Percentiles rank a stretch among this genome's conserved stretches.
These are phyloP conservation scores for Chelonia mydas DNA, from an alignment of 2,797 vertebrate genomes.

Conservation along the genomic window DNA sequence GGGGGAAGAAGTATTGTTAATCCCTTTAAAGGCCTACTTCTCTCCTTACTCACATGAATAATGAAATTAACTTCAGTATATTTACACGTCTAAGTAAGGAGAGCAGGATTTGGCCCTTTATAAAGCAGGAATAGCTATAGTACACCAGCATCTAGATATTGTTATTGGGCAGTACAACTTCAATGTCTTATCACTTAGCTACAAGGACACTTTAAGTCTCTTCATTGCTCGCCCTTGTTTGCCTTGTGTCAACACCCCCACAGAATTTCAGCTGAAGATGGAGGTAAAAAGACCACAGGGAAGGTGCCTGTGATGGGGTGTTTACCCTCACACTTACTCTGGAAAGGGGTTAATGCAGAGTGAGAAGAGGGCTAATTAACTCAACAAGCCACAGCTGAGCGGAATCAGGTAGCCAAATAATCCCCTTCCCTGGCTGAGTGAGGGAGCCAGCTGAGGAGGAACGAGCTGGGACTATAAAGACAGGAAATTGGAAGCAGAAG, in stretches of 20 bases:
- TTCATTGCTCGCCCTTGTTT: neutral
- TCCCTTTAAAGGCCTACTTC: slow-evolving; percentile 64
- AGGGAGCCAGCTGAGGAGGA: neutral
- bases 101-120: neutral
- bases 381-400: neutral
- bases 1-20: slow-evolving; percentile 22
- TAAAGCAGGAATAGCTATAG: slow-evolving; percentile 8
- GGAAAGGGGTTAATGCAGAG: neutral
- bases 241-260: neutral
- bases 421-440: neutral
- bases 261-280: neutral
- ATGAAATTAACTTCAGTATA: slow-evolving; percentile 46
- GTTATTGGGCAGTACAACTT: neutral
- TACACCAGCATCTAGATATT: neutral
- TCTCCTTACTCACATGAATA: slow-evolving; percentile 61
- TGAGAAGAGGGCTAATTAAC: neutral
- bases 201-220: neutral
- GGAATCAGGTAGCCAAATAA: neutral
- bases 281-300: neutral
- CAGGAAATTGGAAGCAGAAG: neutral
- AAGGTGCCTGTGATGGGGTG: neutral
- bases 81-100: slow-evolving; percentile 13
- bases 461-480: neutral
- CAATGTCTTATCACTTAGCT: neutral
- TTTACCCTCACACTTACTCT: neutral